phyloP scores from a whole-genome alignment of 1,140 invertebrate genomes.

The Eciton burchellii region DNA sequence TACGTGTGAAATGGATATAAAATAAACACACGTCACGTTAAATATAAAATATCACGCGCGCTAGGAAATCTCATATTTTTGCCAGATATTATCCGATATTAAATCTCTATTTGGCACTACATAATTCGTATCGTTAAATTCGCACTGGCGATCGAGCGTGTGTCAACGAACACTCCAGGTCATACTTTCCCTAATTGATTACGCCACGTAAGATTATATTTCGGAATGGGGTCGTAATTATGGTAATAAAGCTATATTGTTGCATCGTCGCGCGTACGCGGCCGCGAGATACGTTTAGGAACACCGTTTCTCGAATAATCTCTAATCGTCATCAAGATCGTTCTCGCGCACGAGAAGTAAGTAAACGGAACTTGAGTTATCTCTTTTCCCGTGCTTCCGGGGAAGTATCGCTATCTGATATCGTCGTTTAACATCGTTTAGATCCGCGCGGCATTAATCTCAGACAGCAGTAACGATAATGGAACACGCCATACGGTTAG shows the following conservation, averaged over 20 bases:
- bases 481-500: slow-evolving; percentile 43
- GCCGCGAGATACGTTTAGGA: slow-evolving; percentile 9
- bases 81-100: background rate
- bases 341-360: background rate
- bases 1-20: background rate
- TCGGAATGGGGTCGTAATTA: slow-evolving; percentile 5
- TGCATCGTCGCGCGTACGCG: background rate
- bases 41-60: background rate
- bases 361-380: background rate
- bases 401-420: slow-evolving; percentile 10
- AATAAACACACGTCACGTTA: background rate
- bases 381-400: background rate
- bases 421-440: slow-evolving; percentile 35
- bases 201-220: slow-evolving; percentile 2
- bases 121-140: background rate
- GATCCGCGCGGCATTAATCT: slow-evolving; percentile 44
- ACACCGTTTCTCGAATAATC: background rate
- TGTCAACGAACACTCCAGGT: background rate
- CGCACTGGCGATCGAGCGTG: slow-evolving; percentile 9
- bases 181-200: slow-evolving; percentile 13
- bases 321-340: background rate
- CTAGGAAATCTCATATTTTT: background rate
- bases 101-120: background rate
- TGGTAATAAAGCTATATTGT: slow-evolving; percentile 23
- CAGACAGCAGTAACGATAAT: slow-evolving; percentile 42